Base-by-base conservation (phyloP, 2,888 invertebrate genomes). In the Steinernema scapterisci region DNA sequence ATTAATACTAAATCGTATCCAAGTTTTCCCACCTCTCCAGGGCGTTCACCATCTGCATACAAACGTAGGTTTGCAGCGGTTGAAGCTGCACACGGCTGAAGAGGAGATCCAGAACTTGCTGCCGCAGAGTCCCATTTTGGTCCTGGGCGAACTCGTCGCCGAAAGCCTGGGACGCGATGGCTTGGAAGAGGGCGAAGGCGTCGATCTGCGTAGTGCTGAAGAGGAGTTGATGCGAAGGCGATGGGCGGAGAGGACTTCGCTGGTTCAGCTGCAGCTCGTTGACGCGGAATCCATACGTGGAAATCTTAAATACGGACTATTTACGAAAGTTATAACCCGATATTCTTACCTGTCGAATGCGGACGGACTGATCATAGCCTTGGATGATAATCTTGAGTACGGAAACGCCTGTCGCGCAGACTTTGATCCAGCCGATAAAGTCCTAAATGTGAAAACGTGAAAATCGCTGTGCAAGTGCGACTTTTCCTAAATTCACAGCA, bases 291-390 rank as follows among this genome's bases (percentile, higher is more conserved):
- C 45, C 71, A 21, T 25, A 48, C 7, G 45, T 71, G 6, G 48
- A 45, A 16, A 46, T 71, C 45, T 71, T n/a, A 9, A 38, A 38
- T 38, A 38, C 3, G 5, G 38, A 6, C 38, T 3, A 6, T 38
- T 38, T 38, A 9, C 3, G 38, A 38, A 38, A 9, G 38, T 6
- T 38, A 6, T 38, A 38, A 9, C 5, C 5, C 3, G 5, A 38
- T 38, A 38, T 38, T 38, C 38, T 7, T 70, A 89, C 91, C 89
- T 96, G 96, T 0, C 97, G 91, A 27, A 96, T 92, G 27, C 97
- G 91, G 74, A 96, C 91, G 0, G 94, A 93, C 87, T 94, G 92
- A 89, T 95, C 95, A 0, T 95, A 93, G 0, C 97, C 96, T 87
- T 94, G 94, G 73, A 96, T 89, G 88, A 95, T 95, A 75, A 96